Base-by-base conservation (phyloP, 1,140 invertebrate species). In the Ips nitidus region DNA sequence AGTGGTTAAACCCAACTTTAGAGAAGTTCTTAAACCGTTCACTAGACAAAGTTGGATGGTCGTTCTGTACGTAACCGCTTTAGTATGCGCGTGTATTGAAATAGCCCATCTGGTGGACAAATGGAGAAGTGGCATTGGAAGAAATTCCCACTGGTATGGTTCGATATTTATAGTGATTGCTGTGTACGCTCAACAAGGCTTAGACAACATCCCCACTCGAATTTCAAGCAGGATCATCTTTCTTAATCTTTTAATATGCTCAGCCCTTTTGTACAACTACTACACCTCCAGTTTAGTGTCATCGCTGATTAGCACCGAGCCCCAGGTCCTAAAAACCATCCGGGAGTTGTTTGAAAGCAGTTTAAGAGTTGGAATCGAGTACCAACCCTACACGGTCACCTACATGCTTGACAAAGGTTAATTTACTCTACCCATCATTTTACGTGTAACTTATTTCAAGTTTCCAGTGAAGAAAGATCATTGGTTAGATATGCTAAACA, bases 261-360 rank as follows among this genome's bases (percentile, higher is more conserved):
- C 79, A 7, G 59, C 80, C 7, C 62, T 81, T 5, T 68, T 79
- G 5, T 81, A 80, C 70, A 80, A 81, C 62, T 80, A 79, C 58
- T 81, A 81, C 70, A 81, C 80, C 3, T 80, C 80, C 1, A 79
- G 78, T 69, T 76, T 81, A 52, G 77, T 81, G 6, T 80, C 79
- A 2, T 77, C 78, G 1, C 70, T 80, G 1, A 63, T 81, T 4
- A 80, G 74, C 45, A 74, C 72, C 47, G 66, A 72, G 6, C 73
- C 75, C 38, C 53, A 68, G 66, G 63, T 70, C 1, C 63, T 77
- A 22, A 67, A 70, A 56, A 75, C 73, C 5, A 69, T 77, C 38
- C 52, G 69, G 37, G 77, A 78, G 57, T 69, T 78, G 22, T 61
- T 72, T 8, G 69, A 75, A 39, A 78, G 77, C 58, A 63, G 68